Percentiles rank a stretch among this genome's conserved stretches.
phyloP scores from a whole-genome alignment of 2,888 invertebrate genomes.

The Abscondita cerata region DNA sequence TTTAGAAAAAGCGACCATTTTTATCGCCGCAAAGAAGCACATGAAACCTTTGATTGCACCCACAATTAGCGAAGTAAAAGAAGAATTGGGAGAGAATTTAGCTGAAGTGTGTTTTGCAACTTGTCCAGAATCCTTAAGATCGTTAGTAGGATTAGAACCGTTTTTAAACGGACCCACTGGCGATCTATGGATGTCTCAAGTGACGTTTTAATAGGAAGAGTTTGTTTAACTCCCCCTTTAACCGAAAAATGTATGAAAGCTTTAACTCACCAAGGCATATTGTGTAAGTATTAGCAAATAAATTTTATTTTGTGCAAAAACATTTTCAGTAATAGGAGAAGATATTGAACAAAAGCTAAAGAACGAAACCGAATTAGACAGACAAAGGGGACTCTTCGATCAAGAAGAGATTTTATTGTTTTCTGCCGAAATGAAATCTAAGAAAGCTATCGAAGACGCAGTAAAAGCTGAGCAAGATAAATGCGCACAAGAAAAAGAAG shows the following conservation, averaged over 20 bases:
- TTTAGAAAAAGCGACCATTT: constrained; percentile 45
- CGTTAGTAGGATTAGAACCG: constrained; percentile 50
- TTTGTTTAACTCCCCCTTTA: constrained; percentile 55
- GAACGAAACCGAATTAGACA: constrained; percentile 49
- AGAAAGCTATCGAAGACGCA: constrained; percentile 38
- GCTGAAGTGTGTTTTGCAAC: constrained; percentile 52
- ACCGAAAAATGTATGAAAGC: constrained; percentile 56
- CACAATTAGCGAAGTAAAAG: constrained; percentile 51
- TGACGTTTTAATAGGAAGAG: constrained; percentile 55
- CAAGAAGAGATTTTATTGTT: constrained; percentile 44
- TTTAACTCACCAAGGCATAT: constrained; percentile 56
- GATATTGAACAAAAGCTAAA: constrained; percentile 50
- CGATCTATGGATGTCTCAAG: constrained; percentile 58
- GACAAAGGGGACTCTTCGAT: constrained; percentile 47
- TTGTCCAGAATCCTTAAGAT: constrained; percentile 47
- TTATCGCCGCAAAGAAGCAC: constrained; percentile 43
- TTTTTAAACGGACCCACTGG: constrained; percentile 53
- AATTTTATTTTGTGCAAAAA: no score
- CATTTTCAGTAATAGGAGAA: constrained; percentile 53
- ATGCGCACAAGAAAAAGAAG: constrained; percentile 32
- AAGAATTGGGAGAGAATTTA: constrained; percentile 51
- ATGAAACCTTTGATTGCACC: constrained; percentile 49
- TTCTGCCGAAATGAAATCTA: constrained; percentile 39
- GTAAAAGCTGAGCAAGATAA: constrained; percentile 32
- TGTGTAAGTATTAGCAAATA: constrained; percentile 51